phyloP scores from a whole-genome alignment of 2,888 invertebrate species.

The Sarcophaga rosellei region DNA sequence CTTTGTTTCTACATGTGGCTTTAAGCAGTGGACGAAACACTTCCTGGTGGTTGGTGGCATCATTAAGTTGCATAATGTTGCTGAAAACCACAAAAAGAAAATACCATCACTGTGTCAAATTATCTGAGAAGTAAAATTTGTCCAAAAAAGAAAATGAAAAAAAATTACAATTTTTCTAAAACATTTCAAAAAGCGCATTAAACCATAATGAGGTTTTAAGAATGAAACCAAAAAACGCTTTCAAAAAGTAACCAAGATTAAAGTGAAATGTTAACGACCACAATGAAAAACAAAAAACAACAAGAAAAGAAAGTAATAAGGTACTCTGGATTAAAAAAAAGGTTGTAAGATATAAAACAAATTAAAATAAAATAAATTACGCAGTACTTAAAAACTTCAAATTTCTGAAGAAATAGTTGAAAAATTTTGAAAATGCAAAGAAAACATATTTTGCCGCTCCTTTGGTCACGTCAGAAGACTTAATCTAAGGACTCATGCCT shows the following conservation, averaged over 20 bases:
- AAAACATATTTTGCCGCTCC: too few species aligned
- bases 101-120: constrained; percentile 44
- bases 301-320: not conserved
- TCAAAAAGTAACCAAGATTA: not conserved
- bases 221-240: not conserved
- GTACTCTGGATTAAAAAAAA: not conserved
- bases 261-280: not conserved
- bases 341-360: too few species aligned
- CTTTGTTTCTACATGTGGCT: not conserved
- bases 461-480: too few species aligned
- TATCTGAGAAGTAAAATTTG: constrained; percentile 8
- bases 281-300: not conserved
- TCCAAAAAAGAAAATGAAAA: not conserved
- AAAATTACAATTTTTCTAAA: not conserved
- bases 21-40: not conserved
- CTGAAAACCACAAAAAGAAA: constrained; percentile 12
- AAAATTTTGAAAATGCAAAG: too few species aligned
- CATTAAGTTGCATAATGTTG: constrained; percentile 25
- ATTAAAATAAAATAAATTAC: too few species aligned
- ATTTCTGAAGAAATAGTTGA: too few species aligned
- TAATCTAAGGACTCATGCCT: too few species aligned
- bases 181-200: constrained; percentile 17
- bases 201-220: constrained; percentile 33
- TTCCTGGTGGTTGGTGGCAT: not conserved
- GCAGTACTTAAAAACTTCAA: too few species aligned